Evolutionary conservation across 2,797 vertebrate species (phyloP).

Genomic region (Melanotaenia boesemani): DNA sequence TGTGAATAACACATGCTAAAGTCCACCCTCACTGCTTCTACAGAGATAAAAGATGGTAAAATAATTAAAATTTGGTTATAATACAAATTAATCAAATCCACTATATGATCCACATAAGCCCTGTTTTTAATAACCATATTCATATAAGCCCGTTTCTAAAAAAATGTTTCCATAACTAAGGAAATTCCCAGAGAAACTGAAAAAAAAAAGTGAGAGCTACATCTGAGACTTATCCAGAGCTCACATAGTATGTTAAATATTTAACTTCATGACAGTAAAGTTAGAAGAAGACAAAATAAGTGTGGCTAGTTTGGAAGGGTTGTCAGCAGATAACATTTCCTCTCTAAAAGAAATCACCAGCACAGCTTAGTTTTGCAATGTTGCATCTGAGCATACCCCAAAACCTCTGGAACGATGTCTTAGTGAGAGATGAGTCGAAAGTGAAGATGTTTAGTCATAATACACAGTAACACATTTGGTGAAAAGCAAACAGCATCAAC

Average conservation of each 20-base stretch:
- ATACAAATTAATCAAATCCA: too few relatives aligned
- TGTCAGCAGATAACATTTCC: not conserved
- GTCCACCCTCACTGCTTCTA: not conserved
- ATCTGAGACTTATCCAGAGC: not conserved
- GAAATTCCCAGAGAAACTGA: not conserved
- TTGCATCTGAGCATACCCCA: not conserved
- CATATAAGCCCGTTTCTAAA: too few relatives aligned
- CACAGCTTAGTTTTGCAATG: not conserved
- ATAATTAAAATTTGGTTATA: too few relatives aligned
- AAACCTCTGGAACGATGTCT: not conserved
- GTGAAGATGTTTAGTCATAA: too few relatives aligned
- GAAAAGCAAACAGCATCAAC: too few relatives aligned
- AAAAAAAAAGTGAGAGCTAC: not conserved
- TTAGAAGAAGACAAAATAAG: not conserved
- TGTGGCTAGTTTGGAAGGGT: not conserved
- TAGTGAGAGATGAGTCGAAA: too few relatives aligned
- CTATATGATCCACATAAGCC: too few relatives aligned
- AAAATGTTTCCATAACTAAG: too few relatives aligned
- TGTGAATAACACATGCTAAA: not conserved
- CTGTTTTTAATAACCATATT: too few relatives aligned
- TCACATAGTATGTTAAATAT: not conserved
- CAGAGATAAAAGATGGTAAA: not conserved
- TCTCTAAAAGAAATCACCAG: not conserved
- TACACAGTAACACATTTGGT: too few relatives aligned
- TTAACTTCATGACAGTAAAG: not conserved